Conservation (phyloP, 2,113 vertebrate genomes). For the Megaceryle torquata region DNA sequence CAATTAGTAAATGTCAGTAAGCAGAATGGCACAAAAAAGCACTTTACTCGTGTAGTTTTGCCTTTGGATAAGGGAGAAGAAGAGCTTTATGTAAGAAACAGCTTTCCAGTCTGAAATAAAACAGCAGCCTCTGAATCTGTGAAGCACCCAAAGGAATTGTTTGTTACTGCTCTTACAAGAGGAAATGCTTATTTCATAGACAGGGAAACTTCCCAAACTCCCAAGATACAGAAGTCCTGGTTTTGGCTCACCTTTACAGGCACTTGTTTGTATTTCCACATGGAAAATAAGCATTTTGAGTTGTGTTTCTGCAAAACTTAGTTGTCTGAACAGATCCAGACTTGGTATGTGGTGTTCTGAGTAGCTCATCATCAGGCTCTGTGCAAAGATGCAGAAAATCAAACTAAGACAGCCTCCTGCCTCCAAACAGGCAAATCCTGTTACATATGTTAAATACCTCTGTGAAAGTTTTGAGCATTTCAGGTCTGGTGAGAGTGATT, state of each 20-base stretch:
- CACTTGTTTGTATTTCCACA: not conserved
- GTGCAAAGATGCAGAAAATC: not conserved
- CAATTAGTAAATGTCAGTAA: not conserved
- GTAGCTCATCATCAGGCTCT: not conserved
- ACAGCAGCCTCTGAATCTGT: not conserved
- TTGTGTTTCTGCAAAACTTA: not conserved
- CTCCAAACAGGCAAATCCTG: not conserved
- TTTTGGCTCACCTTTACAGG: not conserved
- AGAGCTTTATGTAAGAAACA: not conserved
- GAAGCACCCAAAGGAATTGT: not conserved
- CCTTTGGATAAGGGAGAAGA: not conserved
- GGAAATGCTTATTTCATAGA: not conserved
- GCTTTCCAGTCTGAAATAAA: constrained; percentile 11
- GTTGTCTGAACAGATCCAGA: not conserved
- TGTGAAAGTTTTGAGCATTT: not conserved
- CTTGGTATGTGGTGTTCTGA: not conserved
- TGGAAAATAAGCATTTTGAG: not conserved
- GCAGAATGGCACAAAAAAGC: not conserved
- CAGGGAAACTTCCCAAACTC: not conserved
- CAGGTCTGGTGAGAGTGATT: not conserved
- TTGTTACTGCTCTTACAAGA: not conserved
- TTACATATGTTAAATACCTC: not conserved
- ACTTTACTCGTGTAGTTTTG: not conserved
- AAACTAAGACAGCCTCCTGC: not conserved
- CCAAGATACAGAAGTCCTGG: not conserved